A percentile compares a stretch with the other conserved stretches of the same genome.
Conservation (phyloP, 1,140 invertebrate genomes). For the Leucophenga varia region DNA sequence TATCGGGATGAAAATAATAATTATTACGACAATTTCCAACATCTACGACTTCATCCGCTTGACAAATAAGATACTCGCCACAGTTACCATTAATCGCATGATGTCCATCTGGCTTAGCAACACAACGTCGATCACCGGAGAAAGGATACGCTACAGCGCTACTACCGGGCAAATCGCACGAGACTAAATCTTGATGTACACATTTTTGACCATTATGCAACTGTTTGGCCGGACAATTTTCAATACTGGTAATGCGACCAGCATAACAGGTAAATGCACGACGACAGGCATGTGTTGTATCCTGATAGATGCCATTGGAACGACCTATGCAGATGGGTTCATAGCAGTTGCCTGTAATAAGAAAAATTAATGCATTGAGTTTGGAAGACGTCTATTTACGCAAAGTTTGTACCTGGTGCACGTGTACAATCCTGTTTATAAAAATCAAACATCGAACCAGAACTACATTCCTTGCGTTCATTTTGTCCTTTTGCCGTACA, state of each 20-base stretch:
- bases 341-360: slow-evolving; percentile 38
- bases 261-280: slow-evolving; percentile 45
- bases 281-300: slow-evolving; percentile 44
- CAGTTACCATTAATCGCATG: slow-evolving; percentile 3
- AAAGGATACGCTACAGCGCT: slow-evolving; percentile 12
- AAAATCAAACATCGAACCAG: slow-evolving; percentile 33
- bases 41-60: slow-evolving; percentile 3
- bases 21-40: not conserved
- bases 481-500: slow-evolving; percentile 20
- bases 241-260: slow-evolving; percentile 32
- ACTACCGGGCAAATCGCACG: slow-evolving; percentile 9
- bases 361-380: not conserved
- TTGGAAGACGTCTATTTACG: not conserved
- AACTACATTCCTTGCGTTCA: slow-evolving; percentile 22
- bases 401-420: slow-evolving; percentile 7
- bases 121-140: slow-evolving; percentile 11
- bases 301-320: slow-evolving; percentile 46
- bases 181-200: slow-evolving; percentile 30
- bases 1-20: slow-evolving; percentile 5
- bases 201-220: slow-evolving; percentile 27
- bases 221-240: slow-evolving; percentile 15
- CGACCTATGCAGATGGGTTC: slow-evolving; percentile 54
- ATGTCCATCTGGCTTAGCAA: not conserved
- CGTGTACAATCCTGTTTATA: slow-evolving; percentile 27
- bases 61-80: slow-evolving; percentile 2